Evolutionary conservation across 1,140 invertebrate genomes (phyloP), one percentile per base, ranked within the genome.

Genomic region (Drosophila arizonae): DNA sequence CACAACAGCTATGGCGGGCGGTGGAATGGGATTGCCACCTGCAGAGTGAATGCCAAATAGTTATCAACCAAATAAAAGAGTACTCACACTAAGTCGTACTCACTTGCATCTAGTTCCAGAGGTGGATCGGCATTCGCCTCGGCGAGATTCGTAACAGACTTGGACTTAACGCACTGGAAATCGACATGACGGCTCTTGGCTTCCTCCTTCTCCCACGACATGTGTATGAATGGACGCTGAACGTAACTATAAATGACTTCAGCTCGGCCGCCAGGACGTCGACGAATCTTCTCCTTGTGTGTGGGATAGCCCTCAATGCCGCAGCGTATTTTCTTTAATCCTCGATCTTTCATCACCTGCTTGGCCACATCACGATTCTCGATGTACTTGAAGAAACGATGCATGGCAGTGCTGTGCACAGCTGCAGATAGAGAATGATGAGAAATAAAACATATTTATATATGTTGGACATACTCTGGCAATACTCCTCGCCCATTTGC

Each of bases 171-270:
- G 90, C 97, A 98, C 92, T 98, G 96, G 92, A 99, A 99, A 92
- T 99, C 99, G 0, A 99, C 99, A 92, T 99, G 99, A 6, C 99
- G 95, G 91, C 97, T 99, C 90, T 99, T 99, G 0, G 98, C 98
- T 91, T 99, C 99, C 90, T 99, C 98, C 81, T 99, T 99, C 91
- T 99, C 99, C 99, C 99, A 99, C 0, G 98, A 99, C 97, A 99
- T 99, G 81, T 99, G 97, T 50, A 99, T 97, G 91, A 99, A 99
- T 0, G 99, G 99, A n/a, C 99, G 93, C 91, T 99, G 99, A 0
- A 99, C 98, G 92, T 99, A 99, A 92, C 99, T 99, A 93, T 99
- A 99, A 72, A 99, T 99, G 6, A 90, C 99, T 93, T 98, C 97
- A 3, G 97, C 96, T 41, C 97, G 93, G 11, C 97, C 97, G 10